These are phyloP conservation scores for Drosophila pegasa DNA, from an alignment of 2,888 invertebrate species.

Conservation along the genomic window DNA sequence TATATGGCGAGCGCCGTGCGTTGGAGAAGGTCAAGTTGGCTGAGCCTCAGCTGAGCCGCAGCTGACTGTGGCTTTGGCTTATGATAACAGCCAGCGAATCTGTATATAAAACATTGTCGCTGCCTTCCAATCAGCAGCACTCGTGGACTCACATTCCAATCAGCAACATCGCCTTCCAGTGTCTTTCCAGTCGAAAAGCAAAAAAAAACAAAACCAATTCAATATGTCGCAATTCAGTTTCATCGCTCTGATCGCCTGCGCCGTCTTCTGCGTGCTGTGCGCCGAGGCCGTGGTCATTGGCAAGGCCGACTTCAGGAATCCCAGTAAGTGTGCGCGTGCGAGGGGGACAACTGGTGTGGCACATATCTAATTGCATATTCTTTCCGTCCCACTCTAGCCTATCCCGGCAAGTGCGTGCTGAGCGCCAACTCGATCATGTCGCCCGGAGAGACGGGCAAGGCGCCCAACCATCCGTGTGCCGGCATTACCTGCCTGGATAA, in stretches of 20 bases:
- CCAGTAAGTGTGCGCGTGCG: conserved; percentile 62
- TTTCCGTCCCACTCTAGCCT: conserved; percentile 39
- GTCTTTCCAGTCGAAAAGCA: neutral
- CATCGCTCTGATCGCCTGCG: conserved; percentile 37
- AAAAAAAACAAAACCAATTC: neutral
- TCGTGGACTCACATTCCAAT: conserved; percentile 52
- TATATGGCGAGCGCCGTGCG: conserved; percentile 20
- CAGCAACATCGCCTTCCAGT: conserved; percentile 26
- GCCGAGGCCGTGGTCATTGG: conserved; percentile 67
- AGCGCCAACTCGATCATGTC: conserved; percentile 65
- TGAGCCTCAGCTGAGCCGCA: conserved; percentile 10
- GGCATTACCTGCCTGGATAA: conserved; percentile 68
- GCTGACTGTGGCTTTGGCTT: conserved; percentile 39
- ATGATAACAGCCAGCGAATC: conserved; percentile 59
- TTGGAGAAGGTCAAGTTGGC: conserved; percentile 66
- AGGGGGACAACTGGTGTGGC: neutral
- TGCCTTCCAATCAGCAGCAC: conserved; percentile 50
- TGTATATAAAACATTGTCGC: conserved; percentile 74
- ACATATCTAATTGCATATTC: neutral
- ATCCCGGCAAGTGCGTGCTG: conserved; percentile 81
- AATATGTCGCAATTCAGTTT: conserved; percentile 49
- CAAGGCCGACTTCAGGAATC: conserved; percentile 62
- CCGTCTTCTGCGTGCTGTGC: conserved; percentile 26
- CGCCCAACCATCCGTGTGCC: conserved; percentile 78
- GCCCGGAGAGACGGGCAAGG: conserved; percentile 76